phyloP scores from a whole-genome alignment of 2,113 vertebrate genomes.

The Morphnarchus princeps region DNA sequence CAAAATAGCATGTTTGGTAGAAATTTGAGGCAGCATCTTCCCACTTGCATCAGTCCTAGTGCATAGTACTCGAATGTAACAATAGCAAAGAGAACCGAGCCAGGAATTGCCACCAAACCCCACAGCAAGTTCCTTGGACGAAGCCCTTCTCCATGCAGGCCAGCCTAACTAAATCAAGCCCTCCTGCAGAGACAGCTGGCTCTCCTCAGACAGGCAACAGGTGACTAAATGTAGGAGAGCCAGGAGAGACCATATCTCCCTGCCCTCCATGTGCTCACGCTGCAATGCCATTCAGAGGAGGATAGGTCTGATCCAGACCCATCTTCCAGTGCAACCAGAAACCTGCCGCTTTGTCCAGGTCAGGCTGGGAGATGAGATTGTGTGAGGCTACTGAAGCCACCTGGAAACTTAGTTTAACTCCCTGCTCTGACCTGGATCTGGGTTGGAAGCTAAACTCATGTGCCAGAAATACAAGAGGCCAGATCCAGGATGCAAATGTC shows the following conservation, averaged over 20 bases:
- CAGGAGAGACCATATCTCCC: background rate
- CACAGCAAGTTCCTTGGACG: fast-evolving
- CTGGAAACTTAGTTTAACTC: background rate
- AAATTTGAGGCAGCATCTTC: background rate
- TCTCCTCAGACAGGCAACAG: background rate
- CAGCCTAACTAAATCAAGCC: background rate
- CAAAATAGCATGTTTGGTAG: background rate
- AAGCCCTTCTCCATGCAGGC: background rate
- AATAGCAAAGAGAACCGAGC: background rate
- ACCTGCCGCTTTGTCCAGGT: background rate
- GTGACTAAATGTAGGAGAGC: background rate
- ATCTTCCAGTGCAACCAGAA: background rate
- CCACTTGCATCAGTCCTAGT: background rate
- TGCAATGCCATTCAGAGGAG: no score
- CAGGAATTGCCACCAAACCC: background rate
- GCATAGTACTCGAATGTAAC: background rate
- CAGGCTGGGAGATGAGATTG: background rate
- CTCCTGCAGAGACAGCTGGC: background rate
- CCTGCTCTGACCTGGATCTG: background rate
- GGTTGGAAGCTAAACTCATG: background rate
- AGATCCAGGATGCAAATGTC: background rate
- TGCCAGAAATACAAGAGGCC: background rate
- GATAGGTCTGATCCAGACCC: background rate
- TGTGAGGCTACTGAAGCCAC: background rate
- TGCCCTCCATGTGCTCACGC: fast-evolving